phyloP scores from a whole-genome alignment of 30 jellyfish, hydroid and myxozoan genomes.

The Morbakka virulenta region DNA sequence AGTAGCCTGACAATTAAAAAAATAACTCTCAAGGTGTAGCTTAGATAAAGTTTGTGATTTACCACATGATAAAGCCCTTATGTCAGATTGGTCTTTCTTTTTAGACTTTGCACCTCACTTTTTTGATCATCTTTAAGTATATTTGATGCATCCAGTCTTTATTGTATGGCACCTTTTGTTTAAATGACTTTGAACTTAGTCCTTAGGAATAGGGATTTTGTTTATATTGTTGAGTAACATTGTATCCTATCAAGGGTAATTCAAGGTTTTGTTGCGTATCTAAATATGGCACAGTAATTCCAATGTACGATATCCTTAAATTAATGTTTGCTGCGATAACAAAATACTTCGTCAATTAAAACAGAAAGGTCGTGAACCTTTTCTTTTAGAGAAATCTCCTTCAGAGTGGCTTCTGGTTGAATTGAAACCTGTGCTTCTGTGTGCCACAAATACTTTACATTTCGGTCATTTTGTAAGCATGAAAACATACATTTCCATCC shows the following conservation, averaged over 20 bases:
- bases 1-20: no score
- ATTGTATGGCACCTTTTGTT: no score
- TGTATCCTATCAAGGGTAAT: slow-evolving; percentile 15
- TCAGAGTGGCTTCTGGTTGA: not conserved
- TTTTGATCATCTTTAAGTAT: no score
- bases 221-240: no score
- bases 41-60: no score
- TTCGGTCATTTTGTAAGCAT: not conserved
- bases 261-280: slow-evolving; percentile 3
- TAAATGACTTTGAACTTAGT: no score
- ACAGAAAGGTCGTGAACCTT: not conserved
- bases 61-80: no score
- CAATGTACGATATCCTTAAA: not conserved
- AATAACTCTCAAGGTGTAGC: no score
- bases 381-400: not conserved
- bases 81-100: no score
- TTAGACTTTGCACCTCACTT: no score
- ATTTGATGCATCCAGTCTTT: no score
- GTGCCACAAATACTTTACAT: not conserved
- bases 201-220: no score
- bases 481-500: slow-evolving; percentile 17
- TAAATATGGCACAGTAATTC: not conserved
- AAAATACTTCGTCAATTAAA: not conserved
- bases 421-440: slow-evolving; percentile 14
- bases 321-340: slow-evolving; percentile 1